Evolutionary conservation across 2,888 invertebrate genomes (phyloP), one percentile per base, ranked within the genome.

Genomic region (Rotaria socialis): DNA sequence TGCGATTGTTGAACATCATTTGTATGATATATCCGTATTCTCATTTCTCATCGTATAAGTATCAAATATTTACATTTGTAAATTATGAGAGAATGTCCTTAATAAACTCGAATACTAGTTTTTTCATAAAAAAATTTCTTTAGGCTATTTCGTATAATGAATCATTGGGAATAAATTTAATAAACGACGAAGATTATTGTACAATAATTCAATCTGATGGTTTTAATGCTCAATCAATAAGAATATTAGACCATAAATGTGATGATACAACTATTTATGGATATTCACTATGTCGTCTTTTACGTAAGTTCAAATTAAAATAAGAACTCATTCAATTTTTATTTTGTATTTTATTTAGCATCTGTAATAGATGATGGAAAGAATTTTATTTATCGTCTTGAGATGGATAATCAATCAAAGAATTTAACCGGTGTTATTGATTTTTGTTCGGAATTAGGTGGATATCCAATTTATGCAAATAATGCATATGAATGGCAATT

Each of bases 401-500:
- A 43, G 22, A 43, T 47, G 22, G 47, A 80, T n/a, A n/a, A 2
- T 22, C 2, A 43, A 80, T 3, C 43, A 5, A 47, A 47, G 47
- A 47, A 80, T 47, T 24, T 80, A 47, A 41, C 8, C 47, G 41
- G 47, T 47, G n/a, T 47, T 14, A 47, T 47, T 80, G 47, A 43
- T n/a, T 80, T 24, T 43, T 80, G 75, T 47, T 24, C 41, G 5
- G 43, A 80, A 80, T 43, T 47, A 47, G 80, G 80, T 80, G 80
- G 80, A 6, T 80, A 80, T 80, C 80, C 80, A 11, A 47, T 80
- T 47, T 80, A 80, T 80, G 80, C 80, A 14, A 47, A 47, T n/a
- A 80, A 80, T 47, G 80, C 80, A 11, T 80, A 80, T n/a, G 80
- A 80, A 80, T 80, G 80, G 80, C 80, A 80, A 80, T 24, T 80